Percentiles rank a stretch among this genome's conserved stretches.
These are phyloP conservation scores for Zygaena filipendulae DNA, from an alignment of 2,888 invertebrate species.

Conservation along the genomic window DNA sequence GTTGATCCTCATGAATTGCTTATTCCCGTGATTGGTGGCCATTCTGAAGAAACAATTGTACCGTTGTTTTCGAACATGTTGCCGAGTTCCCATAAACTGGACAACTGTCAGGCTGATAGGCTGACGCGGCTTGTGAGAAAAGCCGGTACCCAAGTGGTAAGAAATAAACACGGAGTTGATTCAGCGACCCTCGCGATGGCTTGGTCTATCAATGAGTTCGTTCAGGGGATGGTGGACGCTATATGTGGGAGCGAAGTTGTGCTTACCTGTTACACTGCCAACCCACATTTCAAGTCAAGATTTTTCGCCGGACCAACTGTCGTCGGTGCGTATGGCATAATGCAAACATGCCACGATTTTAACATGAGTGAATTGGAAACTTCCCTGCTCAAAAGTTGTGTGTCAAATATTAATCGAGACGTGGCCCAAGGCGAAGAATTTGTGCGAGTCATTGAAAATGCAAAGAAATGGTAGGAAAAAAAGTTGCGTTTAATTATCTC, in stretches of 20 bases:
- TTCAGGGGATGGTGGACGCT: constrained; percentile 31
- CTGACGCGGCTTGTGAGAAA: constrained; percentile 34
- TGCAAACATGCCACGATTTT: constrained; percentile 25
- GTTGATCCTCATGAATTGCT: constrained; percentile 25
- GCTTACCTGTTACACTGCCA: constrained; percentile 32
- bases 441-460: constrained; percentile 22
- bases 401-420: constrained; percentile 31
- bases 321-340: constrained; percentile 32
- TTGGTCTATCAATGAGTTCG: constrained; percentile 39
- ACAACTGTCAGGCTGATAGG: constrained; percentile 27
- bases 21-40: constrained; percentile 43
- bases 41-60: constrained; percentile 40
- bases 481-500: too few relatives aligned
- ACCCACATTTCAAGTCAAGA: constrained; percentile 38
- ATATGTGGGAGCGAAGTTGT: constrained; percentile 26
- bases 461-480: too few relatives aligned
- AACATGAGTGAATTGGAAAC: constrained; percentile 31
- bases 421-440: constrained; percentile 35
- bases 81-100: constrained; percentile 23
- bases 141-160: constrained; percentile 34
- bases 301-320: constrained; percentile 38
- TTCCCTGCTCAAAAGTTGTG: constrained; percentile 23
- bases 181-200: constrained; percentile 33
- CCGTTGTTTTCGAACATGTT: constrained; percentile 40
- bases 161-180: constrained; percentile 29